Conservation (phyloP, 2,113 vertebrate species). For the Urocolius indicus region DNA sequence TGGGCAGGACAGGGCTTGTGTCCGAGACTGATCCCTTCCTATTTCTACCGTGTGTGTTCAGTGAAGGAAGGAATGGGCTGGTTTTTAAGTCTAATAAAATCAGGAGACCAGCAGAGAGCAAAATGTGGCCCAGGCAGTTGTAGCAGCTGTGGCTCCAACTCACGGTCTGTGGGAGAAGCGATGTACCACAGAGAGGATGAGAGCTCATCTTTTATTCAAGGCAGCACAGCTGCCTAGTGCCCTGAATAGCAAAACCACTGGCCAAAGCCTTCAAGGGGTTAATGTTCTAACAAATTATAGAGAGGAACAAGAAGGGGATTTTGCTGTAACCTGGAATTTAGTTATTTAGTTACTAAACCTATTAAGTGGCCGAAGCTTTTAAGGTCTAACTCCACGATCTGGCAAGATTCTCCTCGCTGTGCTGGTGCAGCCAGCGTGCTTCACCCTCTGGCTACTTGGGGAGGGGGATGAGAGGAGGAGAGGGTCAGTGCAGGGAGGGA, state of each 20-base stretch:
- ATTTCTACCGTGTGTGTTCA: rapidly evolving
- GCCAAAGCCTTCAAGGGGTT: neutral
- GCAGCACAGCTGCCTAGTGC: neutral
- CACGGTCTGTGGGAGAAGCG: rapidly evolving
- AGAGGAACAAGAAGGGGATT: neutral
- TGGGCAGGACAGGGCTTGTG: neutral
- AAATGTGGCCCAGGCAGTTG: neutral
- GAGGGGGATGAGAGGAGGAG: neutral
- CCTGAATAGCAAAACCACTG: neutral
- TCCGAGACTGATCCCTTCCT: rapidly evolving
- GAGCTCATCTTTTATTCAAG: neutral
- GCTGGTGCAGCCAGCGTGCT: rapidly evolving
- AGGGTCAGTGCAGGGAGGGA: neutral
- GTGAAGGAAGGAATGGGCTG: neutral
- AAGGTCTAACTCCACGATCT: neutral
- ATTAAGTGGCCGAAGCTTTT: neutral
- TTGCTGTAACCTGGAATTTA: neutral
- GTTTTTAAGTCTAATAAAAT: neutral
- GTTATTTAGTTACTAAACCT: neutral
- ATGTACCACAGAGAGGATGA: neutral
- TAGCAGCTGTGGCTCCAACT: neutral
- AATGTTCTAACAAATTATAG: neutral
- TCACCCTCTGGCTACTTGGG: neutral
- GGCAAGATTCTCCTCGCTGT: neutral
- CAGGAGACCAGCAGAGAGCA: neutral